Percentiles rank a stretch among this genome's conserved stretches.
These are phyloP conservation scores for Naja naja DNA, from an alignment of 2,113 vertebrate species.

Conservation along the genomic window DNA sequence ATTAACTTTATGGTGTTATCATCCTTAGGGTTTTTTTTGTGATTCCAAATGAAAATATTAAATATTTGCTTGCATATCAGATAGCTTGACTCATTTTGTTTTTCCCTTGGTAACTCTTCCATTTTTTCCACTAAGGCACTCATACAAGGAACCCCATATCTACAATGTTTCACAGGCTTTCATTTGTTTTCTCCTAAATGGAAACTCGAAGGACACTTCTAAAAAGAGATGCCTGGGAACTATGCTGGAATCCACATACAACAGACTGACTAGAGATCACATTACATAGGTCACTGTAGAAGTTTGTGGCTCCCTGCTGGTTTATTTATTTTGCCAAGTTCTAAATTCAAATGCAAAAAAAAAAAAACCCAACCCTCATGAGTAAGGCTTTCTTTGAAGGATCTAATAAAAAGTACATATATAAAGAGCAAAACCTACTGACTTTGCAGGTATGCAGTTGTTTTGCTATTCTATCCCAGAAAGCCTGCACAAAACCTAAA, in stretches of 20 bases:
- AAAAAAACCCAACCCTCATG: neutral
- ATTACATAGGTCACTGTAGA: constrained; percentile 7
- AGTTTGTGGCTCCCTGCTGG: neutral
- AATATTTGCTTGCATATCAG: neutral
- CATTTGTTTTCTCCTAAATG: neutral
- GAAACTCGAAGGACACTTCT: neutral
- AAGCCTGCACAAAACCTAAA: neutral
- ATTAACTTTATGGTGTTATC: neutral
- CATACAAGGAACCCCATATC: neutral
- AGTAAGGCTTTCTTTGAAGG: neutral
- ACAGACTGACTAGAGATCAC: constrained; percentile 5
- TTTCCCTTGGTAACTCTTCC: neutral
- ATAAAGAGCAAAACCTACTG: neutral
- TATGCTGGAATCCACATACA: constrained; percentile 3
- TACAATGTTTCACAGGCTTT: neutral
- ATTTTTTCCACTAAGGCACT: neutral
- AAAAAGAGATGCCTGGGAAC: constrained; percentile 2
- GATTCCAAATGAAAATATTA: neutral
- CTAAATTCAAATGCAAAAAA: constrained; percentile 16
- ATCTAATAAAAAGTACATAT: neutral
- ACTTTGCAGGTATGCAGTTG: neutral
- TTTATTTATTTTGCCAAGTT: constrained; percentile 18
- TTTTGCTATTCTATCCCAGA: neutral
- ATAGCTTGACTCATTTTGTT: neutral
- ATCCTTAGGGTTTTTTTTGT: neutral